These are phyloP conservation scores for Lasioglossum baleicum DNA, from an alignment of 1,140 invertebrate genomes.

Conservation along the genomic window DNA sequence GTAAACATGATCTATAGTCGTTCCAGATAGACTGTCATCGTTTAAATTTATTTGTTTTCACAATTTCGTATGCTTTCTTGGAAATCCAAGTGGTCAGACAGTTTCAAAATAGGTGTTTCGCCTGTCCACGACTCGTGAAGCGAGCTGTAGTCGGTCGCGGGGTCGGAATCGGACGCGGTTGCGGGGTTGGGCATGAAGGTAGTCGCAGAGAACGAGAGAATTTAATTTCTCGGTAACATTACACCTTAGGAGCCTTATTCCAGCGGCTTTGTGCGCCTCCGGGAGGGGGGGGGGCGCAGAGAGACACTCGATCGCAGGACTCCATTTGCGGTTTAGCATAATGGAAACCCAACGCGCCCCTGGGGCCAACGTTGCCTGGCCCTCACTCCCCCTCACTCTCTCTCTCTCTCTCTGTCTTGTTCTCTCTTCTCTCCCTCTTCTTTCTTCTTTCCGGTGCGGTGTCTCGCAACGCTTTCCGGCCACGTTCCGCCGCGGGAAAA, in stretches of 20 bases:
- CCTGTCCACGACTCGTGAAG: neutral
- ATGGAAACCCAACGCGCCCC: conserved; percentile 79
- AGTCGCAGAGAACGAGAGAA: conserved; percentile 63
- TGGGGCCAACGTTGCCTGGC: conserved; percentile 55
- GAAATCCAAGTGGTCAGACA: no score
- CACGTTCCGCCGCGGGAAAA: conserved; percentile 46
- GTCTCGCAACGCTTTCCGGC: conserved; percentile 39
- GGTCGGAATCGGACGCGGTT: conserved; percentile 28
- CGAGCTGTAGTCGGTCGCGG: neutral
- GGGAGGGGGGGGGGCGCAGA: conserved; percentile 55
- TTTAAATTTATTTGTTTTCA: no score
- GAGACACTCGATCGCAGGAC: conserved; percentile 80
- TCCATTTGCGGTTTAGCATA: conserved; percentile 81
- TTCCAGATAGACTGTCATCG: no score
- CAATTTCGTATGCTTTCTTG: no score
- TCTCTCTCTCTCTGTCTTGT: conserved; percentile 6
- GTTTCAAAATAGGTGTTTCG: no score
- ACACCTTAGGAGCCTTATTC: conserved; percentile 75
- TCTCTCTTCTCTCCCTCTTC: conserved; percentile 21
- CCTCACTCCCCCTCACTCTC: neutral
- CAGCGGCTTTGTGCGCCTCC: conserved; percentile 70
- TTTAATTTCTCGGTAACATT: conserved; percentile 80
- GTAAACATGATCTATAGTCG: no score
- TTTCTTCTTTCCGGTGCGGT: conserved; percentile 40
- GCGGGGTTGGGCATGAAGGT: conserved; percentile 21